Evolutionary conservation across 1,140 invertebrate genomes (phyloP).

Genomic region (Amphibalanus amphitrite): DNA sequence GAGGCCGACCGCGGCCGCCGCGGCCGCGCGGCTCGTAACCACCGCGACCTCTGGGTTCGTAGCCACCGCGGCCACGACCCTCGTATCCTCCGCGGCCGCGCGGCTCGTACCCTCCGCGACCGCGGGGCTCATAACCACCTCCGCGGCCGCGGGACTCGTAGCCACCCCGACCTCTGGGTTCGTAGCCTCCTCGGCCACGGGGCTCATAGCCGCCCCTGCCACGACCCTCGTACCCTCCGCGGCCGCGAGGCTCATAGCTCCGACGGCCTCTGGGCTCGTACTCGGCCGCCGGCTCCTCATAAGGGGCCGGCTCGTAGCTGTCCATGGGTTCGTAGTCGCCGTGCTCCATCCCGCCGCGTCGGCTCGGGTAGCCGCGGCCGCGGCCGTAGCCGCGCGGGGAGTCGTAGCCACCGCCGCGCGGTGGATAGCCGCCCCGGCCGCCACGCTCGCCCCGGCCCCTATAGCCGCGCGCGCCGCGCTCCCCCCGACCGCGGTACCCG

Average conservation of each 20-base stretch:
- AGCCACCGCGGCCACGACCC: not conserved
- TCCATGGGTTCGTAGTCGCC: not conserved
- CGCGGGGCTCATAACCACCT: not conserved
- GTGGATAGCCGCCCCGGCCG: not conserved
- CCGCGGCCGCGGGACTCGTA: too few species aligned
- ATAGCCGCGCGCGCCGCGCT: not conserved
- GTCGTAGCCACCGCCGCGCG: not conserved
- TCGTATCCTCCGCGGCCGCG: not conserved
- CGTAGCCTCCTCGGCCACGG: too few species aligned
- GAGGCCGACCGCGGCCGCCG: too few species aligned
- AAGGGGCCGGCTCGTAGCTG: not conserved
- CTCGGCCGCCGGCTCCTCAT: not conserved
- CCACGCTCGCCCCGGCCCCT: too few species aligned
- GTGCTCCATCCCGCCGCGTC: not conserved
- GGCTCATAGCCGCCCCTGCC: not conserved
- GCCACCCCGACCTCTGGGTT: too few species aligned
- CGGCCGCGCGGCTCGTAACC: not conserved
- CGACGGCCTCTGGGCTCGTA: not conserved
- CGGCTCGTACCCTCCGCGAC: not conserved
- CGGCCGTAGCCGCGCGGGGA: not conserved
- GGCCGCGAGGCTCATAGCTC: not conserved
- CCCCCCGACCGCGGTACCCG: not conserved
- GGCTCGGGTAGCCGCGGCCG: not conserved
- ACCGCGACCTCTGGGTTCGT: too few species aligned
- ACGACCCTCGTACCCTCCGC: not conserved